These are phyloP conservation scores for Drosophila rufa DNA, from an alignment of 1,140 invertebrate genomes.

Conservation along the genomic window DNA sequence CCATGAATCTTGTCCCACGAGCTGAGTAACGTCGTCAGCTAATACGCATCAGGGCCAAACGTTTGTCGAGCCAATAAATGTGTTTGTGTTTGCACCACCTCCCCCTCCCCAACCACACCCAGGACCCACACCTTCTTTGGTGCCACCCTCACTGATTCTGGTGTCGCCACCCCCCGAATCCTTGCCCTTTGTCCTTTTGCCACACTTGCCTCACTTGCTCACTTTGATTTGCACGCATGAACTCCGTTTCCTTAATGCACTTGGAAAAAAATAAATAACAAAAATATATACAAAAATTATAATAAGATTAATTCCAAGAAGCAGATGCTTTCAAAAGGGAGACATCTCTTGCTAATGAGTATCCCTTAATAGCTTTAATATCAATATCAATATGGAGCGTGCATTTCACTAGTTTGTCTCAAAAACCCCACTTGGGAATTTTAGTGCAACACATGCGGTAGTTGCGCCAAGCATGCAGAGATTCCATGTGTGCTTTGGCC, in stretches of 20 bases:
- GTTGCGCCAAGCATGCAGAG: too few relatives aligned
- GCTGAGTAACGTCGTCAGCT: slow-evolving; percentile 26
- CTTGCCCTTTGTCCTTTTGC: slow-evolving; percentile 37
- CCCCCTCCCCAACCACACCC: not conserved
- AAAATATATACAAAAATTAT: not conserved
- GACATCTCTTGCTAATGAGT: too few relatives aligned
- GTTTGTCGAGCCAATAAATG: slow-evolving; percentile 39
- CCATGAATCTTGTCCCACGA: slow-evolving; percentile 40
- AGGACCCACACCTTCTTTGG: not conserved
- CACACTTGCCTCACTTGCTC: slow-evolving; percentile 50
- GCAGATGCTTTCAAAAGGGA: too few relatives aligned
- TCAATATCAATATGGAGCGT: too few relatives aligned
- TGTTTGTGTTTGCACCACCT: slow-evolving; percentile 10
- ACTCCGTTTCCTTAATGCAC: slow-evolving; percentile 18
- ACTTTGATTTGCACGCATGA: slow-evolving; percentile 68
- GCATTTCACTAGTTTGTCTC: too few relatives aligned
- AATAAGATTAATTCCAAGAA: not conserved
- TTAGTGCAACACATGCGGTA: too few relatives aligned
- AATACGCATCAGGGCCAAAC: slow-evolving; percentile 38
- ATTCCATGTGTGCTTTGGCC: too few relatives aligned
- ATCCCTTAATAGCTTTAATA: too few relatives aligned
- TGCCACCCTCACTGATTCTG: not conserved
- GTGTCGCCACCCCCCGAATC: not conserved
- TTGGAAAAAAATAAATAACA: slow-evolving; percentile 2
- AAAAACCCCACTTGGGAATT: too few relatives aligned